Percentiles rank a stretch among this genome's conserved stretches.
These are phyloP conservation scores for Propithecus deckenii DNA, from an alignment of 2,797 vertebrate species.

Conservation along the genomic window DNA sequence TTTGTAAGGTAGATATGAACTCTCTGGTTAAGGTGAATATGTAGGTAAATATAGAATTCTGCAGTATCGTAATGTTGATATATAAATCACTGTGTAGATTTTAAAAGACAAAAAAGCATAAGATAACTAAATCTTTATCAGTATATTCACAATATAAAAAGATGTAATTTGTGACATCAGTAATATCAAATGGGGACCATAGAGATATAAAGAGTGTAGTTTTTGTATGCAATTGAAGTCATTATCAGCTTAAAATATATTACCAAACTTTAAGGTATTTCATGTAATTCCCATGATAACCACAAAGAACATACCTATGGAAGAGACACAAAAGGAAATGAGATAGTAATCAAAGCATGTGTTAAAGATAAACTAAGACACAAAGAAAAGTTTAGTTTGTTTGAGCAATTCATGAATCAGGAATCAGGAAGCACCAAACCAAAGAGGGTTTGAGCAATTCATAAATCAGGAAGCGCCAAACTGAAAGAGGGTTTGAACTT, in stretches of 20 bases:
- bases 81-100: neutral
- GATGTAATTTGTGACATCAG: neutral
- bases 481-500: neutral
- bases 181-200: too few species aligned
- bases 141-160: neutral
- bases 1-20: too few species aligned
- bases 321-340: neutral
- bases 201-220: too few species aligned
- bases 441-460: neutral
- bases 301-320: neutral
- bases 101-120: neutral
- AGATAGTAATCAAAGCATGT: neutral
- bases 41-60: too few species aligned
- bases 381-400: neutral
- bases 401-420: neutral
- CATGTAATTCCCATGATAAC: neutral
- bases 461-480: neutral
- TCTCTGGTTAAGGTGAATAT: too few species aligned
- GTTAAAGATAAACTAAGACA: neutral
- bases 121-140: neutral
- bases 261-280: neutral
- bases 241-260: too few species aligned
- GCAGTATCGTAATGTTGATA: too few species aligned
- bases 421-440: neutral
- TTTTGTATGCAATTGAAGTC: too few species aligned